Evolutionary conservation across 1,140 invertebrate genomes (phyloP).

Genomic region (Calosoma granatense): DNA sequence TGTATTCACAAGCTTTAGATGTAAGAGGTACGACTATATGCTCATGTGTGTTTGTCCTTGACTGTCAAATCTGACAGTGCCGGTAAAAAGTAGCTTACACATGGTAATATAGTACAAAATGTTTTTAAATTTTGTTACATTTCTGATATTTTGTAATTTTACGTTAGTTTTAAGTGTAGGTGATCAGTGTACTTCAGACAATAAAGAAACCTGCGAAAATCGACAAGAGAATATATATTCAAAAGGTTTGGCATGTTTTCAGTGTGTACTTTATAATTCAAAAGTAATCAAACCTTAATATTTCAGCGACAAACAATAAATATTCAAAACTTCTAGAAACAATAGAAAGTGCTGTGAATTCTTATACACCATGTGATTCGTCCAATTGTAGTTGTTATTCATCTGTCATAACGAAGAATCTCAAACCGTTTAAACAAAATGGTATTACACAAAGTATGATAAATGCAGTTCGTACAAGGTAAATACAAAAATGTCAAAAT

Average conservation of each 20-base stretch:
- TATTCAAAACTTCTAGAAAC: conserved; percentile 30
- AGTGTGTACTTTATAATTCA: neutral
- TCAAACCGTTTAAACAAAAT: conserved; percentile 56
- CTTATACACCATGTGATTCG: conserved; percentile 36
- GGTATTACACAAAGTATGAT: conserved; percentile 59
- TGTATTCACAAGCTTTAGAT: no score
- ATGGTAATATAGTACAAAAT: no score
- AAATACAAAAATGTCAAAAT: no score
- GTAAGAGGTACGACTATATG: no score
- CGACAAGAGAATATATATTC: conserved; percentile 1
- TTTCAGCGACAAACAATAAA: conserved; percentile 36
- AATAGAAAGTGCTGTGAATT: conserved; percentile 32
- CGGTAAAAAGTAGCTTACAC: no score
- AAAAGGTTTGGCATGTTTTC: neutral
- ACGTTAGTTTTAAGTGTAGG: neutral
- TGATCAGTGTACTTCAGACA: neutral
- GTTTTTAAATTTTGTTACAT: no score
- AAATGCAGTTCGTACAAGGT: conserved; percentile 45
- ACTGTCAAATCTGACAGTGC: no score
- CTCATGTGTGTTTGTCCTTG: no score
- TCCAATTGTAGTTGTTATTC: conserved; percentile 51
- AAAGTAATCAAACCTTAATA: conserved; percentile 7
- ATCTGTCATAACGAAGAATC: conserved; percentile 54
- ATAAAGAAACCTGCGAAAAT: neutral
- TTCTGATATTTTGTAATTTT: no score